Percentiles rank a stretch among this genome's conserved stretches.
phyloP scores from a whole-genome alignment of 2,888 invertebrate genomes.

The Brachypalpus laphriformis region DNA sequence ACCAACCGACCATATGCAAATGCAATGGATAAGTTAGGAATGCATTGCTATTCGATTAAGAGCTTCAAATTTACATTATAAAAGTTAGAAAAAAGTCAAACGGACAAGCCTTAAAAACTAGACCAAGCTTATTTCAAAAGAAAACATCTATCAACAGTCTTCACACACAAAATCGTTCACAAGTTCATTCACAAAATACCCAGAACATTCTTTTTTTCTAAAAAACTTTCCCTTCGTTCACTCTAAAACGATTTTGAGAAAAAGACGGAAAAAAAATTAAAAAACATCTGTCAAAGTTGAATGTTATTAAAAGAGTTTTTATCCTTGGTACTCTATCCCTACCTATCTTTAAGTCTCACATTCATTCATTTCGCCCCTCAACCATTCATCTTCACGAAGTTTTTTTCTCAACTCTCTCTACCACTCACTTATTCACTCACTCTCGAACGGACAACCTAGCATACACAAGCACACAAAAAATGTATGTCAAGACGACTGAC shows the following conservation, averaged over 20 bases:
- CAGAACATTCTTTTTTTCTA: not conserved
- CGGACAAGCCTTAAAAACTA: not conserved
- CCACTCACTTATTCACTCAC: conserved; percentile 51
- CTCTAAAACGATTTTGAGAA: conserved; percentile 8
- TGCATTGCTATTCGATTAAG: no score
- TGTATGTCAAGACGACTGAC: conserved; percentile 72
- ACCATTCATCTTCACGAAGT: conserved; percentile 49
- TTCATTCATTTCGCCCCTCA: conserved; percentile 47
- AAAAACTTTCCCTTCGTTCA: not conserved
- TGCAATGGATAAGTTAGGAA: no score
- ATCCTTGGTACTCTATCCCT: conserved; percentile 37
- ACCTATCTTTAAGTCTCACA: conserved; percentile 11
- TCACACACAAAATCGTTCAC: not conserved
- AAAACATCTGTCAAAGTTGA: conserved; percentile 72
- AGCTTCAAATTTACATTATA: no score
- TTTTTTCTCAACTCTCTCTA: conserved; percentile 1
- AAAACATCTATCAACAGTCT: not conserved
- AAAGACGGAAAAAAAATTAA: conserved; percentile 40
- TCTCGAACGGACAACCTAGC: conserved; percentile 48
- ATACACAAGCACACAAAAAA: conserved; percentile 43
- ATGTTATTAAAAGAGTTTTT: conserved; percentile 72
- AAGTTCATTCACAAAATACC: not conserved
- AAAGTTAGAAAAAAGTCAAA: no score
- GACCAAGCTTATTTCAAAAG: not conserved
- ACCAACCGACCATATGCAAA: no score